Evolutionary conservation across 2,797 vertebrate genomes (phyloP), one percentile per base, ranked within the genome.

Genomic region (Martes flavigula): DNA sequence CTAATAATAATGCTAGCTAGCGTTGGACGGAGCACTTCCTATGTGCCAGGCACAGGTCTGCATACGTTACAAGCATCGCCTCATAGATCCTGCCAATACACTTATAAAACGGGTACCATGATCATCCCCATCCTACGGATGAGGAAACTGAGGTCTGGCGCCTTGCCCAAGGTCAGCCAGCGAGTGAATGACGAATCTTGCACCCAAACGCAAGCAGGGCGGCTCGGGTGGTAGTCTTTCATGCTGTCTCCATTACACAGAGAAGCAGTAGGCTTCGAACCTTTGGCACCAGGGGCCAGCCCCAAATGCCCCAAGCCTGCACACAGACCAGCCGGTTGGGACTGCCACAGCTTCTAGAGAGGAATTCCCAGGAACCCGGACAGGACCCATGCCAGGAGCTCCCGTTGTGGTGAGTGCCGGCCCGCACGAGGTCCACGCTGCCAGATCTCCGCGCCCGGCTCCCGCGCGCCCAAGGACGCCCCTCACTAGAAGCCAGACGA

Each of bases 161-260:
- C 73, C 78, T 95, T 91, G 75, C 82, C 96, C 97, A 98, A 97
- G 96, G 96, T 97, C 97, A 97, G 77, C 48, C 64, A 54, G 78
- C n/a, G 72, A 77, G 43, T 32, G 96, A 87, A 35, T 72, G 89
- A 79, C 38, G 32, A 83, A 81, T 46, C 51, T 54, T 14, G 60
- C 90, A 92, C 54, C 64, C 86, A 95, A 89, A 95, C 25, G 70
- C 46, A 64, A 27, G 78, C 17, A 11, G 6, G 40, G 51, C 38
- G 56, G 78, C 48, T 40, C 7, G 11, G 81, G 30, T 25, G 17
- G 58, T 20, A 58, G 62, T 85, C 87, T 86, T 64, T 17, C 43
- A 58, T n/a, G 87, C 32, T 17, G 64, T 86, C 51, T 93, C 30
- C 83, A 79, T 32, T 40, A 93, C 43, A 68, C 60, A 23, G 72